Evolutionary conservation across 2,888 invertebrate genomes (phyloP), one percentile per base, ranked within the genome.

Genomic region (Macrophya annulata): DNA sequence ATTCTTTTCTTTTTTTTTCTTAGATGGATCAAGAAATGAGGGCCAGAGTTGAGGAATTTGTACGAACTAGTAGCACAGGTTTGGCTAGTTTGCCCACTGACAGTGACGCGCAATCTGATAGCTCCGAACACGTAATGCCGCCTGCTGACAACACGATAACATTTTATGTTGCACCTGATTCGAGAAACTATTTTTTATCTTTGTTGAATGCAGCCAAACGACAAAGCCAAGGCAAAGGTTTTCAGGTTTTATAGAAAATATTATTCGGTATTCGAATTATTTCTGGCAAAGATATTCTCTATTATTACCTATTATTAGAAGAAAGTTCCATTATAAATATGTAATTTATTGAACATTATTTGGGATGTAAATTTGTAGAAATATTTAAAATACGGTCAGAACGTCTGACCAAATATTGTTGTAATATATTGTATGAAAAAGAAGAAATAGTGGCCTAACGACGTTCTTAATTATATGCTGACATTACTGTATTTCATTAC

Each of bases 21-120:
- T 92, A 95, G 92, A 95, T 95, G 94, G 95, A 95, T 89, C 94
- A 94, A 72, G 94, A 94, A 81, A 94, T 94, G 91, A 92, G 94
- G 87, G 95, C 94, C 1, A 92, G 95, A 85, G 94, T 95, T 10
- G 95, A 94, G 0, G 95, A 95, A 89, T 95, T 94, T 88, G 94
- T 95, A 0, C 93, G 94, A 55, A 94, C 90, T 25, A 93, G 93
- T 81, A 93, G 92, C 76, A 92, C 92, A 3, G 92, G 92, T 9
- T 89, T 92, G 65, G 90, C 93, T 4, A 92, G 91, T 86, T 90
- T 92, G 37, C 91, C 92, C 4, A 90, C 91, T 0, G 92, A 92
- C 65, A 92, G 92, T 40, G 92, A 92, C 55, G 90, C 88, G 86
- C 91, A 91, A 87, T 90, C 92, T 2, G 92, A 92, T 82, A 90